Evolutionary conservation across 2,797 vertebrate genomes (phyloP).

Genomic region (Vipera latastei): DNA sequence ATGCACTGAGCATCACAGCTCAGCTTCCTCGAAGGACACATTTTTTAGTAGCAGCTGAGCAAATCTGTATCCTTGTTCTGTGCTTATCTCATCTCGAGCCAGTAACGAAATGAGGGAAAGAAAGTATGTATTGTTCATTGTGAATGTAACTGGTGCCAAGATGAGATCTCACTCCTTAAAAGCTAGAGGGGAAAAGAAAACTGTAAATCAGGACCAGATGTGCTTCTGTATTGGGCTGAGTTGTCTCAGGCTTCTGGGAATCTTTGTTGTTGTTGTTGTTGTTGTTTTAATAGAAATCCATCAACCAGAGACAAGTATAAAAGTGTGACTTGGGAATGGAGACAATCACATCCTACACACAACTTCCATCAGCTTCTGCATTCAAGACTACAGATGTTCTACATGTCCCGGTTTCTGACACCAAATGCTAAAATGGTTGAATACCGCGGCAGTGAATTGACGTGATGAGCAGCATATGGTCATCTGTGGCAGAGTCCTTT

Average conservation of each 20-base stretch:
- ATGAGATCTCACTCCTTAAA: not conserved
- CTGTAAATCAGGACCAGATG: not conserved
- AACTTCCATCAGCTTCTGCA: not conserved
- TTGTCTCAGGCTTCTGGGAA: not conserved
- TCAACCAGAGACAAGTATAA: not conserved
- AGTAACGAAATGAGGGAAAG: not conserved
- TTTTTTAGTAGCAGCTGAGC: not conserved
- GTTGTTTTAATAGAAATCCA: not conserved
- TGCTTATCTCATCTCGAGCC: not conserved
- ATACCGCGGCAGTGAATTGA: not conserved
- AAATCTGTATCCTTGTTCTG: constrained; percentile 1
- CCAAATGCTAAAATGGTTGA: not conserved
- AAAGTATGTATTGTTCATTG: not conserved
- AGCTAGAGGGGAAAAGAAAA: not conserved
- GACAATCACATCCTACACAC: not conserved
- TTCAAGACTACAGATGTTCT: not conserved
- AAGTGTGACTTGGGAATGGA: not conserved
- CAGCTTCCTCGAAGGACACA: not conserved
- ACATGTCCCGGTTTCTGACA: not conserved
- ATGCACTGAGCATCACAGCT: not conserved
- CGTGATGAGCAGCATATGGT: not conserved
- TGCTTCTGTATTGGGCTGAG: not conserved
- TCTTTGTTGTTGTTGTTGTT: not conserved
- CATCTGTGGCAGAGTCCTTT: not conserved
- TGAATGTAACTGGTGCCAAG: not conserved